phyloP scores from a whole-genome alignment of 2,888 invertebrate species.

The Osmoderma eremita region DNA sequence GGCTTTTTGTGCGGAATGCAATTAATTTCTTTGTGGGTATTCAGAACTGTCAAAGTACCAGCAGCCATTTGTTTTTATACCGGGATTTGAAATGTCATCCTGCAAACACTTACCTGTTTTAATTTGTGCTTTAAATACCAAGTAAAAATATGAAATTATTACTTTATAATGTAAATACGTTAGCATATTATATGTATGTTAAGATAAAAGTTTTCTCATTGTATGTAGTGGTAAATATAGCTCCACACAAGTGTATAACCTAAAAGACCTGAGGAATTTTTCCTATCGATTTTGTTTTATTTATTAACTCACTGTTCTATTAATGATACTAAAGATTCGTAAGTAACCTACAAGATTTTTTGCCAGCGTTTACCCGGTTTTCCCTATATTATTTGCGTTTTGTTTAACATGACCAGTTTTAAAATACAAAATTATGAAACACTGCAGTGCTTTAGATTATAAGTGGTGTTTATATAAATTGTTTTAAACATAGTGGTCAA shows the following conservation, averaged over 20 bases:
- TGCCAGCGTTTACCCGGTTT: neutral
- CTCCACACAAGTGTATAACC: conserved; percentile 39
- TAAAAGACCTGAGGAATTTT: conserved; percentile 34
- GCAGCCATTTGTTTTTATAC: conserved; percentile 67
- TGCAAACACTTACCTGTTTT: conserved; percentile 56
- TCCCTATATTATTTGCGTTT: neutral
- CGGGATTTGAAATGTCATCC: conserved; percentile 63
- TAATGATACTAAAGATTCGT: conserved; percentile 44
- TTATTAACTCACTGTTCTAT: conserved; percentile 30
- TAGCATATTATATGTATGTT: neutral
- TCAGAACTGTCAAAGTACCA: conserved; percentile 66
- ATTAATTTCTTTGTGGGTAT: conserved; percentile 66
- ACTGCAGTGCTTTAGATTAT: no score
- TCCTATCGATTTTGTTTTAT: conserved; percentile 44
- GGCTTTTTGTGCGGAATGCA: conserved; percentile 34
- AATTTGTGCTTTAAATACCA: conserved; percentile 43
- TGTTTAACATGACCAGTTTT: conserved; percentile 1
- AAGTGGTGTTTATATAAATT: no score
- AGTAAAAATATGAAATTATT: conserved; percentile 25
- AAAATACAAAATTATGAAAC: no score
- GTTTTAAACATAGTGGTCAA: no score
- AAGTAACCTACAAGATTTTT: conserved; percentile 32
- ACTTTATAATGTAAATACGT: neutral
- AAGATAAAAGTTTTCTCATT: neutral
- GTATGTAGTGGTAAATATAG: conserved; percentile 2